Conservation (phyloP, 2,888 invertebrate species). For the Ennomos fuscantarius region DNA sequence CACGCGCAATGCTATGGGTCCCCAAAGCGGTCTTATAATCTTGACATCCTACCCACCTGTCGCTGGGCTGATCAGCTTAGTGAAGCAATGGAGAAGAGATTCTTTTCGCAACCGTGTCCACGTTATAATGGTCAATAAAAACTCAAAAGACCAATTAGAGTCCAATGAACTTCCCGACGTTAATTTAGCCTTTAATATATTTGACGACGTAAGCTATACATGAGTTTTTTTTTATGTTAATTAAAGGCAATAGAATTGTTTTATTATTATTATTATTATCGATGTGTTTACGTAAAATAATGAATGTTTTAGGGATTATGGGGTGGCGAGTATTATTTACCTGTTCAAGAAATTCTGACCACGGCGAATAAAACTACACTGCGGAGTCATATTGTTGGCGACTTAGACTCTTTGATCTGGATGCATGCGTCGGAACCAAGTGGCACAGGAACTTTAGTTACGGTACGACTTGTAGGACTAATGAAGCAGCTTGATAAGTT, state of each 20-base stretch:
- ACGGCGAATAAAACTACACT: slow-evolving; percentile 13
- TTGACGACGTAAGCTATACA: slow-evolving; percentile 33
- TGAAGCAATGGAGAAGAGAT: slow-evolving; percentile 41
- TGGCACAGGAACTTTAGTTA: slow-evolving; percentile 47
- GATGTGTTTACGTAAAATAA: too few species aligned
- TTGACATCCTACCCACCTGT: slow-evolving; percentile 40
- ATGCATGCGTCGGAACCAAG: slow-evolving; percentile 40
- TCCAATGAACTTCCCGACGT: slow-evolving; percentile 27
- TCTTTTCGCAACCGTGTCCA: slow-evolving; percentile 34
- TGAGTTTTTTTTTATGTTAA: background rate
- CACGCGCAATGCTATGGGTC: slow-evolving; percentile 27
- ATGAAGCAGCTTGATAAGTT: too few species aligned
- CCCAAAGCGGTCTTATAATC: slow-evolving; percentile 37
- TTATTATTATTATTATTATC: too few species aligned
- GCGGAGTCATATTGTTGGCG: slow-evolving; percentile 41
- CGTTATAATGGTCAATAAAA: slow-evolving; percentile 33
- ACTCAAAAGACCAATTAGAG: slow-evolving; percentile 13
- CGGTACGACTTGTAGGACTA: slow-evolving; percentile 40
- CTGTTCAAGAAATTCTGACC: slow-evolving; percentile 28
- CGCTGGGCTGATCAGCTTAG: slow-evolving; percentile 38
- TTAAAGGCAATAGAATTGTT: too few species aligned
- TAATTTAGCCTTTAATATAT: slow-evolving; percentile 36
- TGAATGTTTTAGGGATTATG: slow-evolving; percentile 39
- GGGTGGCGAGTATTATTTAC: slow-evolving; percentile 50
- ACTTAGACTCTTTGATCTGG: slow-evolving; percentile 55